phyloP scores from a whole-genome alignment of 2,113 vertebrate species.

The Noctilio leporinus region DNA sequence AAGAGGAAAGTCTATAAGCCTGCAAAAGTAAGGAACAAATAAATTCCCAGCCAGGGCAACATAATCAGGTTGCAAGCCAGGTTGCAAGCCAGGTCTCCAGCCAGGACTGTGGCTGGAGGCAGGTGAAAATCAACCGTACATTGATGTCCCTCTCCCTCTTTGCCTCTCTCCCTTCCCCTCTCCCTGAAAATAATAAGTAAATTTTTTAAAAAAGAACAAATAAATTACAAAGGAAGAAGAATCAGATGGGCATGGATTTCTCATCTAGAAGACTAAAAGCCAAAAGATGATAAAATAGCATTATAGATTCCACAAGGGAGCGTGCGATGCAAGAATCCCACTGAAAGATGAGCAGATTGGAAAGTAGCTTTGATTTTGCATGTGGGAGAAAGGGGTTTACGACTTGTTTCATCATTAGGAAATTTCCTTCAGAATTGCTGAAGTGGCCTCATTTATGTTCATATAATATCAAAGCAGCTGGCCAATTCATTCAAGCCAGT shows the following conservation, averaged over 20 bases:
- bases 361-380: rapidly evolving
- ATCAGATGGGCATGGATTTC: rapidly evolving
- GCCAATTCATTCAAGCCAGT: rapidly evolving
- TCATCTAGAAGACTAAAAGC: not conserved
- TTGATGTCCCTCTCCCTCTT: too few relatives aligned
- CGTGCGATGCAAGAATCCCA: rapidly evolving
- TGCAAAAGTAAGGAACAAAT: not conserved
- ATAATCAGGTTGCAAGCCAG: too few relatives aligned
- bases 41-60: too few relatives aligned
- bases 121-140: too few relatives aligned
- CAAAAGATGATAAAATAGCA: not conserved
- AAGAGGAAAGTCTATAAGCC: not conserved
- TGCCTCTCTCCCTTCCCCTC: too few relatives aligned
- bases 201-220: too few relatives aligned
- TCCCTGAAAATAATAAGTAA: too few relatives aligned
- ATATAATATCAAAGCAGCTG: rapidly evolving
- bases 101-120: too few relatives aligned
- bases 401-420: not conserved
- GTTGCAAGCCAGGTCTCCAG: too few relatives aligned
- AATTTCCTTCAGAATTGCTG: not conserved
- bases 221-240: too few relatives aligned
- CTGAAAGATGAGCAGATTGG: not conserved
- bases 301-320: rapidly evolving
- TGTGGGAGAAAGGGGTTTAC: not conserved
- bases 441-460: not conserved